Conservation (phyloP, 2,113 vertebrate genomes). For the Oplegnathus fasciatus region DNA sequence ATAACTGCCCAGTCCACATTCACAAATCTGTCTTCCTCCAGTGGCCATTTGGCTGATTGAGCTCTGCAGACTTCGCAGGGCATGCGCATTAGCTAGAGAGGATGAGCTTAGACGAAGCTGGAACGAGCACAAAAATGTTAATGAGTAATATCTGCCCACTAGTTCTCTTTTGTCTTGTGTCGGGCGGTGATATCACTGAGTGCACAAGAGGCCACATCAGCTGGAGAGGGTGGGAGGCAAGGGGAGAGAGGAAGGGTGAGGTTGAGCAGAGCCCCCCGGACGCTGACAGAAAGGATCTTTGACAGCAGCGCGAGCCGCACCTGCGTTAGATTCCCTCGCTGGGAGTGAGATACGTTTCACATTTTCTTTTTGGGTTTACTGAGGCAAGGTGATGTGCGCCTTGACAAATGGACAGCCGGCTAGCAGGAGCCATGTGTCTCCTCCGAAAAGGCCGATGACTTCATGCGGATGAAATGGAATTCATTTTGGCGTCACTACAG, state of each 20-base stretch:
- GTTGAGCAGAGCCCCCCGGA: conserved; percentile 43
- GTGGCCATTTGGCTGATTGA: conserved; percentile 34
- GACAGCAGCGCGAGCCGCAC: conserved; percentile 56
- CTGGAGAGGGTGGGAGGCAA: conserved; percentile 44
- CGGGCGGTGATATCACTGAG: conserved; percentile 61
- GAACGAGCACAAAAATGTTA: conserved; percentile 69
- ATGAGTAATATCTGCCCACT: conserved; percentile 57
- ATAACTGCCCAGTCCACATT: conserved; percentile 41
- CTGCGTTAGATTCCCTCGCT: conserved; percentile 42
- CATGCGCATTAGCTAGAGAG: conserved; percentile 16
- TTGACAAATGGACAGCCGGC: conserved; percentile 50
- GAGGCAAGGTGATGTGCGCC: conserved; percentile 41
- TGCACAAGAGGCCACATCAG: conserved; percentile 48
- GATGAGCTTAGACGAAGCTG: conserved; percentile 42
- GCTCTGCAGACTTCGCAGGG: conserved; percentile 14
- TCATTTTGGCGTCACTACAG: conserved; percentile 56
- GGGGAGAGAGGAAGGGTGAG: conserved; percentile 38
- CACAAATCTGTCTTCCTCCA: conserved; percentile 23
- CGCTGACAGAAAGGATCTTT: conserved; percentile 52
- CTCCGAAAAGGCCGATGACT: conserved; percentile 59
- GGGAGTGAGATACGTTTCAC: conserved; percentile 33
- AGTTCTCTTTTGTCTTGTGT: conserved; percentile 47
- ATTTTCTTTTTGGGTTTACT: conserved; percentile 29
- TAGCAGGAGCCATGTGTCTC: conserved; percentile 59
- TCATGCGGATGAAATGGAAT: conserved; percentile 78